Percentiles rank a stretch among this genome's conserved stretches.
Evolutionary conservation across 1,140 invertebrate species (phyloP).

Genomic region (Sminthurides bifidus): DNA sequence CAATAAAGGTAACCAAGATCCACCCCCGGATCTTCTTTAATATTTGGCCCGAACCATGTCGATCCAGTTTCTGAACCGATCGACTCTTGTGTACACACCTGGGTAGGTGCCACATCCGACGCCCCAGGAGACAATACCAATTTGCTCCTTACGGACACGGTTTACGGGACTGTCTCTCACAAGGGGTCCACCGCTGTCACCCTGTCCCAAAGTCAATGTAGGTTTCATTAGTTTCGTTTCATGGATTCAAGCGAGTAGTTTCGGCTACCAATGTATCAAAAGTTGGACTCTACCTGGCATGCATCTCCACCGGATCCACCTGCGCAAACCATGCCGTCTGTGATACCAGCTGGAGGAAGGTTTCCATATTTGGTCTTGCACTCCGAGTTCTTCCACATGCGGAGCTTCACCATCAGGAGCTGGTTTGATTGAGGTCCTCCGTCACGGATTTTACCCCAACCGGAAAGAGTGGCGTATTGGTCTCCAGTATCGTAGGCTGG

Average conservation of each 20-base stretch:
- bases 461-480: background rate
- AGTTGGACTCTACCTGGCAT: slow-evolving; percentile 53
- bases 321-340: slow-evolving; percentile 74
- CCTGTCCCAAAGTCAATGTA: slow-evolving; percentile 43
- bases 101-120: slow-evolving; percentile 14
- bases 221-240: background rate
- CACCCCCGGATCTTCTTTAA: background rate
- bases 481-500: slow-evolving; percentile 8
- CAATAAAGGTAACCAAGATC: background rate
- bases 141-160: slow-evolving; percentile 38
- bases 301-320: slow-evolving; percentile 69
- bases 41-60: slow-evolving; percentile 1
- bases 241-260: background rate
- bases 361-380: slow-evolving; percentile 66
- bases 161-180: slow-evolving; percentile 53
- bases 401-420: slow-evolving; percentile 69
- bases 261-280: background rate
- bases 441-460: slow-evolving; percentile 14
- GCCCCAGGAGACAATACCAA: slow-evolving; percentile 24
- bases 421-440: background rate
- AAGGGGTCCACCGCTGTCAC: slow-evolving; percentile 80
- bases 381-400: slow-evolving; percentile 65
- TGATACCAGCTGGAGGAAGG: slow-evolving; percentile 75
- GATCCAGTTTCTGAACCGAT: slow-evolving; percentile 8
- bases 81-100: slow-evolving; percentile 14